Base-by-base conservation (phyloP, 2,113 vertebrate genomes). In the Chaenogobius annularis region DNA sequence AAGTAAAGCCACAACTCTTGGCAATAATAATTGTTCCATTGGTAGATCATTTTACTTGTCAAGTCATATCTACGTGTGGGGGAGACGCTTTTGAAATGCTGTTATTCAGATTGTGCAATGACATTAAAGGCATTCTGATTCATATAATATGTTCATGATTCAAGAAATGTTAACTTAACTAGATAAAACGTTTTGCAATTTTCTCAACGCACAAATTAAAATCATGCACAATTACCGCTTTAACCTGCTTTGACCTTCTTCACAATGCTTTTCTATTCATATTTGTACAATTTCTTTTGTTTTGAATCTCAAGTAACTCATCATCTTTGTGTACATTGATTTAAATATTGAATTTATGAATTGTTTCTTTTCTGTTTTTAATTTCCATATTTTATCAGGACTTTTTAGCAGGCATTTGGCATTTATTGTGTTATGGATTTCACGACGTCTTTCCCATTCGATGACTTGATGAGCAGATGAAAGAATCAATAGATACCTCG, bases 181-280 rank as follows among this genome's bases (percentile, higher is more conserved):
- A 31, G 26, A 31, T 31, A 31, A 2, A 31, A 4, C 4, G 26
- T 31, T 31, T 31, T 31, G 1, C 26, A 31, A 66, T 58, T n/a
- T n/a, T 78, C 64, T 48, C 46, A 35, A 46, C 44, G 15, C 8
- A 46, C 74, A 73, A 69, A 73, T 73, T 69, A 68, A 62, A 73
- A 64, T 81, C 70, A 83, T 77, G 0, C 55, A 70, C 61, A 20
- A 56, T 1, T 17, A 14, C 50, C 10, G 43, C 61, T 12, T 72
- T 78, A 62, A 70, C 69, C 46, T 62, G 26, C 31, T 70, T 72
- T 14, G 0, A 52, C 59, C 70, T 68, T 56, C 64, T 56, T 15
- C 23, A 10, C n/a, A 17, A 12, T 47, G 43, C 14, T 1, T 31
- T 31, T 61, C 1, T 69, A n/a, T 52, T 35, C 68, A 2, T 12